Percentiles rank a stretch among this genome's conserved stretches.
Evolutionary conservation across 1,140 invertebrate genomes (phyloP).

Genomic region (Penaeus japonicus): DNA sequence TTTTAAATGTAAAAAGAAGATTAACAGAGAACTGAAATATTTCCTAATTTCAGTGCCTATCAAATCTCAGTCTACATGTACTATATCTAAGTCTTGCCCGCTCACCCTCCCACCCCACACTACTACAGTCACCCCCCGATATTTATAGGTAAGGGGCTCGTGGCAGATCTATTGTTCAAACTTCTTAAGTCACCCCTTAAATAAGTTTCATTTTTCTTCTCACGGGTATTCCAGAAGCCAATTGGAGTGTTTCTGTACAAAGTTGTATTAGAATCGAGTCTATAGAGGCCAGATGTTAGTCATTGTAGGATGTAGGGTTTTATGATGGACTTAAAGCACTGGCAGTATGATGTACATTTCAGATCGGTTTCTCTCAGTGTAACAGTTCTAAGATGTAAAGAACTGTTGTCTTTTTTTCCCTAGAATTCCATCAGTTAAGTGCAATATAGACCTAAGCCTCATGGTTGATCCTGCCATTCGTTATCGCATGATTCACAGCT

Average conservation of each 20-base stretch:
- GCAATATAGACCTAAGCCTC: slow-evolving; percentile 52
- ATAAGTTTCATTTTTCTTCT: too few species aligned
- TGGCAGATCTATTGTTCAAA: too few species aligned
- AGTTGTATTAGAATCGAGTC: too few species aligned
- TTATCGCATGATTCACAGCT: background rate
- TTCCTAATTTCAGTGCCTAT: slow-evolving; percentile 46
- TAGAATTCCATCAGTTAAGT: slow-evolving; percentile 9
- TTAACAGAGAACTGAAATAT: slow-evolving; percentile 21
- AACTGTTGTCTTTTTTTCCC: background rate
- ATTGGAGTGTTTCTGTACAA: too few species aligned
- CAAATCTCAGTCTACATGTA: slow-evolving; percentile 27
- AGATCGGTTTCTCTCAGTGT: background rate
- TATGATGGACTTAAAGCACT: background rate
- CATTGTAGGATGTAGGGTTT: background rate
- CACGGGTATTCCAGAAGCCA: too few species aligned
- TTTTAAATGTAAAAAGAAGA: background rate
- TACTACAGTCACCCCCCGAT: background rate
- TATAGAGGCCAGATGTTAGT: too few species aligned
- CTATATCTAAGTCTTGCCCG: background rate
- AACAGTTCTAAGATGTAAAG: background rate
- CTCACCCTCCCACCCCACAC: background rate
- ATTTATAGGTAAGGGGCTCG: background rate
- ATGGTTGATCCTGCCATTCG: slow-evolving; percentile 27
- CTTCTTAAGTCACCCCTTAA: too few species aligned
- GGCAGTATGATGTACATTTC: background rate